Percentiles rank a stretch among this genome's conserved stretches.
Evolutionary conservation across 2,888 invertebrate species (phyloP).

Genomic region (Caenorhabditis wallacei): DNA sequence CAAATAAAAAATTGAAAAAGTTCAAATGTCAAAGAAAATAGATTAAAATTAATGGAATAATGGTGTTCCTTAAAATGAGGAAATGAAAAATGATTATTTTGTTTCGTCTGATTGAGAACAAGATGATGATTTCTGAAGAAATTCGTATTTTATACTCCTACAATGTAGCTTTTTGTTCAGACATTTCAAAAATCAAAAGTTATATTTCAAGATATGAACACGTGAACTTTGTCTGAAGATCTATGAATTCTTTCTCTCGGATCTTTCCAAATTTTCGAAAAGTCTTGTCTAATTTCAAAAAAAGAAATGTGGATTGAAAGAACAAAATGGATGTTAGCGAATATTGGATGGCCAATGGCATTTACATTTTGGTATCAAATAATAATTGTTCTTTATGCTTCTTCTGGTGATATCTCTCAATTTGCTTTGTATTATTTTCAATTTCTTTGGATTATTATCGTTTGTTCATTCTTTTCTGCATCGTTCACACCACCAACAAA

Average conservation of each 20-base stretch:
- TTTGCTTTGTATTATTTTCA: constrained; percentile 41
- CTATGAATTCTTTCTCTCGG: background rate
- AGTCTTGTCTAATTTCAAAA: background rate
- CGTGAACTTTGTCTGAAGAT: background rate
- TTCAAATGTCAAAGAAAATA: constrained; percentile 24
- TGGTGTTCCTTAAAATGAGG: background rate
- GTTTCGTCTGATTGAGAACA: background rate
- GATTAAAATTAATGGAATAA: background rate
- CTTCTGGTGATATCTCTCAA: constrained; percentile 38
- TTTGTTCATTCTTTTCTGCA: constrained; percentile 69
- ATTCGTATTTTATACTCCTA: too few relatives aligned
- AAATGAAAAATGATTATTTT: background rate
- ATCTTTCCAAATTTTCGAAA: background rate
- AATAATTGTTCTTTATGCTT: constrained; percentile 56
- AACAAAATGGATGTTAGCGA: constrained; percentile 49
- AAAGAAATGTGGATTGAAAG: constrained; percentile 30
- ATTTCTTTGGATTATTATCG: constrained; percentile 68
- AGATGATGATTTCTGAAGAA: background rate
- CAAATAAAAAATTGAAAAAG: constrained; percentile 15
- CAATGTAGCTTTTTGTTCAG: too few relatives aligned
- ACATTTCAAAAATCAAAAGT: too few relatives aligned
- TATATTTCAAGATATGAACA: too few relatives aligned
- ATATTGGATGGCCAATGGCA: constrained; percentile 57
- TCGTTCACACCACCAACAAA: constrained; percentile 52
- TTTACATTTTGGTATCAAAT: constrained; percentile 63